phyloP scores from a whole-genome alignment of 2,888 invertebrate species.

The Orchesella flavescens region DNA sequence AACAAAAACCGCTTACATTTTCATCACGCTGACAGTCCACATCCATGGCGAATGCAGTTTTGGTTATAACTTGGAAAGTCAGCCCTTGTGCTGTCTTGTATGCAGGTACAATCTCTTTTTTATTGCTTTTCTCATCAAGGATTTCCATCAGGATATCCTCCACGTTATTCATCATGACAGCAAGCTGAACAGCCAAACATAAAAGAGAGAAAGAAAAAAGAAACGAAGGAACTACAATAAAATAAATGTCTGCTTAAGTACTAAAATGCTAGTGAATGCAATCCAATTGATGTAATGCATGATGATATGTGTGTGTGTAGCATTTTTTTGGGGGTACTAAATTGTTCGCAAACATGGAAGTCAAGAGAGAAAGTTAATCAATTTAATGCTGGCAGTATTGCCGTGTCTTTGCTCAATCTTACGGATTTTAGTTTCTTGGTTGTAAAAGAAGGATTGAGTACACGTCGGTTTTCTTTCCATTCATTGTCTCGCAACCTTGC shows the following conservation, averaged over 20 bases:
- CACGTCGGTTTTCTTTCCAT: conserved; percentile 71
- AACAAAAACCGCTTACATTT: conserved; percentile 61
- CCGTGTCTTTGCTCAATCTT: conserved; percentile 9
- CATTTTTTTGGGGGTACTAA: too few species aligned
- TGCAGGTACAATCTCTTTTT: conserved; percentile 67
- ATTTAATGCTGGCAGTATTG: conserved; percentile 32
- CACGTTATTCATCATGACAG: conserved; percentile 71
- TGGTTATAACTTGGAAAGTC: conserved; percentile 71
- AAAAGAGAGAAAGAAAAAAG: conserved; percentile 32
- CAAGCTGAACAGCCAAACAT: conserved; percentile 60
- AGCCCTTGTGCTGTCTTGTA: conserved; percentile 70
- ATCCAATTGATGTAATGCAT: too few species aligned
- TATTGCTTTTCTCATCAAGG: conserved; percentile 68
- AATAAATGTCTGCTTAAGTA: too few species aligned
- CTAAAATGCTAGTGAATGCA: too few species aligned
- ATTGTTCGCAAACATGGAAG: not conserved
- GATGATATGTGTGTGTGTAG: too few species aligned
- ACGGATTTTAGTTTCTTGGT: conserved; percentile 71
- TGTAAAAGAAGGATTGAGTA: conserved; percentile 71
- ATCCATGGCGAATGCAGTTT: conserved; percentile 72
- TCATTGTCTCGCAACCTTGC: conserved; percentile 69
- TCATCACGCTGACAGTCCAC: conserved; percentile 71
- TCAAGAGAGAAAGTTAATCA: conserved; percentile 37
- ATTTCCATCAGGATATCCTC: conserved; percentile 71
- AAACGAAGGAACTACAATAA: not conserved